phyloP scores from a whole-genome alignment of 64 coral and sea anemone species.

The Stylophora pistillata region DNA sequence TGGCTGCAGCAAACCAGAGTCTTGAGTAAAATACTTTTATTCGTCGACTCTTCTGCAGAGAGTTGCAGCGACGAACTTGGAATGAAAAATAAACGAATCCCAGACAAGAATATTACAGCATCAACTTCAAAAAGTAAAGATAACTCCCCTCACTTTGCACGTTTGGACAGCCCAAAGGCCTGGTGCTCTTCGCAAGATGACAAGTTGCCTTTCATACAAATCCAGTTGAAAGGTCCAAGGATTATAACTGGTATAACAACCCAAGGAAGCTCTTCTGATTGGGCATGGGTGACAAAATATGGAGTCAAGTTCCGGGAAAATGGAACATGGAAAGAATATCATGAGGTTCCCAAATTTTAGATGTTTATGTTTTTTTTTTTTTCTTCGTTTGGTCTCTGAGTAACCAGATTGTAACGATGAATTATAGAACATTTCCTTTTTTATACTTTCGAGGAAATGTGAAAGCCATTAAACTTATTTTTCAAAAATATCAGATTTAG shows the following conservation, averaged over 20 bases:
- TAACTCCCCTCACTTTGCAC: not conserved
- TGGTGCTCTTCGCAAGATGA: conserved; percentile 38
- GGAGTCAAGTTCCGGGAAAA: conserved; percentile 3
- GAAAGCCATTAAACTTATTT: too few relatives aligned
- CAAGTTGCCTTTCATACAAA: conserved; percentile 37
- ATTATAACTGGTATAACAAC: conserved; percentile 28
- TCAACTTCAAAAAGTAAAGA: not conserved
- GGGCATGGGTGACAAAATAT: conserved; percentile 38
- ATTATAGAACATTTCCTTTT: not conserved
- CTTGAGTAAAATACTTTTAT: not conserved
- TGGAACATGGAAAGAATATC: conserved; percentile 39
- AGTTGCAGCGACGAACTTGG: not conserved
- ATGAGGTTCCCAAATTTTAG: not conserved
- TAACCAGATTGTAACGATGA: not conserved
- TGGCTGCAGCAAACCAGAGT: too few relatives aligned
- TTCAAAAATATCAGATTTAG: too few relatives aligned
- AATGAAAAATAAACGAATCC: not conserved
- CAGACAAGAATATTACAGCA: conserved; percentile 29
- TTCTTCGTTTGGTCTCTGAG: too few relatives aligned
- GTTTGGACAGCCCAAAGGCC: not conserved
- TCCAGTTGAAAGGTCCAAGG: conserved; percentile 11
- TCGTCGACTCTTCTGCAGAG: not conserved
- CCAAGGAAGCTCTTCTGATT: conserved; percentile 25
- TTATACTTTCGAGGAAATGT: not conserved
- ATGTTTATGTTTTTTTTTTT: not conserved